Evolutionary conservation across 2,113 vertebrate species (phyloP).

Genomic region (Notarius lentiginosus): DNA sequence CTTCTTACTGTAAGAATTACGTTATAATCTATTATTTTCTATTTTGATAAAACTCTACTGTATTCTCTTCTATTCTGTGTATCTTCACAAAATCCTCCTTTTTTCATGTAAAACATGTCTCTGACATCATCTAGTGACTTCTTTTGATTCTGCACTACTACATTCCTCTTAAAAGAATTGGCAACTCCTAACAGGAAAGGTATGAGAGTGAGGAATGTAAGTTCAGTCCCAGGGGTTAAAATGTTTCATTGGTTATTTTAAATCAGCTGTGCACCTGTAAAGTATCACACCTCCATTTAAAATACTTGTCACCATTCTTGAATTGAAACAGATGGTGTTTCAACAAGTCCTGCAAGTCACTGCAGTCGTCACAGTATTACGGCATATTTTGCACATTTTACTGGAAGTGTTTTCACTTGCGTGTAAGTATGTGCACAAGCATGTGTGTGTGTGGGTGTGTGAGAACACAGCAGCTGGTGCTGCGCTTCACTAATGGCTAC

Average conservation of each 20-base stretch:
- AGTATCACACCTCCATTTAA: neutral
- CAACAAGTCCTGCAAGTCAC: neutral
- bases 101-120: neutral
- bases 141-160: neutral
- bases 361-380: neutral
- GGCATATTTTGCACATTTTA: conserved; percentile 12
- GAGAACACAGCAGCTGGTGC: conserved; percentile 35
- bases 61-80: neutral
- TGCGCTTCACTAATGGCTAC: conserved; percentile 33
- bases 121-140: neutral
- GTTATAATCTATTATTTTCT: neutral
- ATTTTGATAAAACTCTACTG: neutral
- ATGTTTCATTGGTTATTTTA: neutral
- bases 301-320: neutral
- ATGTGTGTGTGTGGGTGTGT: conserved; percentile 8
- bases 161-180: neutral
- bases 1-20: neutral
- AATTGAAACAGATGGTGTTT: neutral
- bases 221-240: neutral
- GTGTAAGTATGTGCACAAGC: conserved; percentile 2
- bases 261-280: neutral
- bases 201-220: neutral
- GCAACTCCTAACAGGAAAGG: neutral
- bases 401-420: neutral
- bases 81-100: neutral